Base-by-base conservation (phyloP, 2,113 vertebrate species). In the Mormyrus lacerda region DNA sequence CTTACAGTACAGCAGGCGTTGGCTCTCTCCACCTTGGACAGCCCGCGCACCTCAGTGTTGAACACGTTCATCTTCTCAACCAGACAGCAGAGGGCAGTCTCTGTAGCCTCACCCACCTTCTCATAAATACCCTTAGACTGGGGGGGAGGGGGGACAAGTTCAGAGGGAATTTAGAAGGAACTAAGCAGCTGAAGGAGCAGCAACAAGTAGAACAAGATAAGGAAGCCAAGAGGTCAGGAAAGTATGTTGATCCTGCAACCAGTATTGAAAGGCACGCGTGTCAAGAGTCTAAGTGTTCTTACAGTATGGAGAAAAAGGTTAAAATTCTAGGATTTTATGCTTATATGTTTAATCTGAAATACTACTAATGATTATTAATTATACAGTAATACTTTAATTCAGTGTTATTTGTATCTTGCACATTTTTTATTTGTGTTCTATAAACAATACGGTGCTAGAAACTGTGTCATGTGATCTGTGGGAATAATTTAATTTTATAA, bases 11-110 rank as follows among this genome's bases (percentile, higher is more conserved):
- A 98, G 94, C 97, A 98, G 50, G 97, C 93, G 0, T 97, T 97
- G 89, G 97, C 97, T 2, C 97, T 93, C 82, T 98, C 97, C 92
- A 97, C 97, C 91, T 97, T 97, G 4, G 97, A 97, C 91, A 98
- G 94, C 90, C 89, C 94, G 0, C 95, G 95, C 61, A 98, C 96
- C 0, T 98, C 97, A 0, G 96, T 97, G 95, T 96, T 97, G 94
- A 99, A 99, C 55, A 98, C 98, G 1, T 99, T 99, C 98, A 99
- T 99, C 95, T 99, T 99, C 94, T 99, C 98, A 90, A 99, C 98
- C 94, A 98, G 92, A 90, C 97, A 98, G 90, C 95, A 94, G 89
- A 99, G 92, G 0, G 98, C 98, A 0, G 97, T 98, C 94, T 99
- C 98, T 0, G 98, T 99, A 82, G 98, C 98, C 90, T 99, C 98